Evolutionary conservation across 2,113 vertebrate genomes (phyloP), one percentile per base, ranked within the genome.

Genomic region (Antennarius striatus): DNA sequence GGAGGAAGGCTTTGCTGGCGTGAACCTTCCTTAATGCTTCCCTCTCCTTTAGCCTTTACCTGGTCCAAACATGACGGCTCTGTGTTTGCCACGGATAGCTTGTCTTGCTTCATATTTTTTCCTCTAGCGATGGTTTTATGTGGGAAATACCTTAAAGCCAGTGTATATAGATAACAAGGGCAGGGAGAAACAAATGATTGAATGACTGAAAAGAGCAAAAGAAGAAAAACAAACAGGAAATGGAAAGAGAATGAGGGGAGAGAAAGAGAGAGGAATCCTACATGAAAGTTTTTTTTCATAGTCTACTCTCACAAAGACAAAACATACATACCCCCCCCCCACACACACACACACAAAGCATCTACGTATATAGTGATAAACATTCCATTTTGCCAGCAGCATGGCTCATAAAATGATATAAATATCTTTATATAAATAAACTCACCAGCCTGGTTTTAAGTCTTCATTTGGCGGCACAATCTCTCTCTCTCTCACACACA

Each of bases 161-260:
- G 61, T 29, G 17, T 7, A 36, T 11, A 43, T 12, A 43, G 42
- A 43, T 12, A 66, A 49, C 68, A 89, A 58, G 66, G 66, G 56
- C 52, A 72, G 84, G 80, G 73, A 84, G 77, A 85, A 79, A 74
- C 73, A 85, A 87, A 85, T 81, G 79, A 81, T 50, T 46, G 29
- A 54, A 36, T 77, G 51, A 71, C 55, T 16, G 61, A 68, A 66
- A 52, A 40, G 39, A 46, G 10, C 39, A 54, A 64, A 52, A 10
- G 15, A 52, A 56, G 64, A 32, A 47, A 40, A 73, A 56, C 45
- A 49, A 14, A 53, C 42, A 17, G 17, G 39, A 36, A 69, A 64
- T 61, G 32, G 48, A 54, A 81, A 52, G 52, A 76, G 22, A 28
- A n/a, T 42, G 32, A 43, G 16, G 29, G 51, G n/a, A 13, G 43